Base-by-base conservation (phyloP, 2,797 vertebrate species). In the Phylloscopus collybita region DNA sequence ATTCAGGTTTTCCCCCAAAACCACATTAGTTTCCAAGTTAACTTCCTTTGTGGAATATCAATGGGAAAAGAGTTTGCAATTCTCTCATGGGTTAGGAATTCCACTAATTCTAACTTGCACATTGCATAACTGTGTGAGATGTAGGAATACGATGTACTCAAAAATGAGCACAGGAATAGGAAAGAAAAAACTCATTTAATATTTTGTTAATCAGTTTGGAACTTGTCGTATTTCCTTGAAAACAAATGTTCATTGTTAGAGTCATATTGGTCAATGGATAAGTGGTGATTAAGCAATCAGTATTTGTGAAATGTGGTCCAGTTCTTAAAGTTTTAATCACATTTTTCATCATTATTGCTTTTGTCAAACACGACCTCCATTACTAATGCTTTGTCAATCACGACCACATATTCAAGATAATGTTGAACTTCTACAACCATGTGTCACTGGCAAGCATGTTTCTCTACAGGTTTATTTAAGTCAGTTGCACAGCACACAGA, bases 61-160 rank as follows among this genome's bases (percentile, higher is more conserved):
- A 98, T 98, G 93, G 97, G 93, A 93, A 98, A 97, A 93, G 86
- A 88, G 90, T 71, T 96, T 96, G 65, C 93, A 93, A 88, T 98
- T 98, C 97, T 97, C 98, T 98, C 98, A 98, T 96, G 95, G 93
- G 83, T 97, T 96, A 98, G 97, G 98, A 98, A 98, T 98, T 97
- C 92, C 80, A 84, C 87, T 96, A 97, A 95, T 97, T 97, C 93
- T 94, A 97, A 96, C 96, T 83, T 97, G 92, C 70, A 86, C 89
- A 20, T 95, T 97, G 95, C 95, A 87, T 87, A 94, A 96, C 90
- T 9, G 18, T 96, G 95, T 96, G 94, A 96, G 86, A 91, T 73
- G 67, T 38, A 94, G 80, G 76, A 94, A 94, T 91, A 96, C 45
- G 54, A 92, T 92, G 72, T 92, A 89, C 45, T 86, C 76, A 69